Evolutionary conservation across 2,888 invertebrate genomes (phyloP), one percentile per base, ranked within the genome.

Genomic region (Halictus ligatus): DNA sequence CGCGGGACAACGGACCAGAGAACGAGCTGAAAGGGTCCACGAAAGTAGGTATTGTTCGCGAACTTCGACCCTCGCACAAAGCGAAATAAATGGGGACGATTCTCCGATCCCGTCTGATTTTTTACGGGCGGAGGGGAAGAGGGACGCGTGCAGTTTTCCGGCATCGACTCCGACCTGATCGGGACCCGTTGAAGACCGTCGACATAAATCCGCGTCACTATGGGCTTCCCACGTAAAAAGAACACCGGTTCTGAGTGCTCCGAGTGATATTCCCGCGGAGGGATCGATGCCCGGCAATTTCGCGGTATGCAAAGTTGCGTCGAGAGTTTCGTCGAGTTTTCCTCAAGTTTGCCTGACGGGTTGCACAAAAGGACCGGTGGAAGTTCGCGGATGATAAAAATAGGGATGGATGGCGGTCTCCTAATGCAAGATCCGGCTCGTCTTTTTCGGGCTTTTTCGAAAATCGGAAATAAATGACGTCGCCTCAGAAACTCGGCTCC

Each of bases 21-120:
- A 40, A 5, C 43, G 21, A 58, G n/a, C 18, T 43, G 25, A 58
- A 54, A 46, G 67, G 43, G 74, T 58, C 40, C 15, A 40, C 40
- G 69, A 81, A 29, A 43, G 72, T 40, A 4, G n/a, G 21, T 25
- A 54, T 54, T 64, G 73, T 77, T 77, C 18, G 35, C 35, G 80
- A 89, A 91, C 72, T 80, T 78, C 25, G 25, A 2, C 18, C 0
- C 35, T 13, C 90, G 90, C 89, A 86, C 83, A 87, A 90, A 92
- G 87, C 82, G 84, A 92, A 92, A 92, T 89, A 91, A 93, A 92
- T 91, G 92, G 86, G 89, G 89, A 92, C 92, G 90, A 92, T 91
- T 90, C 80, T 79, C 69, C 84, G 85, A 74, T 78, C 29, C 72
- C 69, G 74, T 77, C 78, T 74, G 73, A 46, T 58, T 50, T 54